A percentile compares a stretch with the other conserved stretches of the same genome.
Conservation (phyloP, 2,888 invertebrate genomes). For the Lochmaea crataegi region DNA sequence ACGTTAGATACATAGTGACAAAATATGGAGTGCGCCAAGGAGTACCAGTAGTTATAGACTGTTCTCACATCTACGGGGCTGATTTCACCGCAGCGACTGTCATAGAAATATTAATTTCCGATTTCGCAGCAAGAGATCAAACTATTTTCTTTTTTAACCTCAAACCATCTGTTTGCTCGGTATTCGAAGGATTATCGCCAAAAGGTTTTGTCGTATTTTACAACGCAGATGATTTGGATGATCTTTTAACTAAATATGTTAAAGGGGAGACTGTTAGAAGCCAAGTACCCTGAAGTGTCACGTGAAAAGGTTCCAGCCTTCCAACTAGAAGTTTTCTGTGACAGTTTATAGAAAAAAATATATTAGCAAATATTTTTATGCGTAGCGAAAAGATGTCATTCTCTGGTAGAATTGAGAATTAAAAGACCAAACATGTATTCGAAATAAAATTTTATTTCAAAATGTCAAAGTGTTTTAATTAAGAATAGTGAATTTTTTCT, state of each 20-base stretch:
- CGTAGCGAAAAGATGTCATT: no score
- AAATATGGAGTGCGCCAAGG: constrained; percentile 79
- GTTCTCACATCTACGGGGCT: constrained; percentile 88
- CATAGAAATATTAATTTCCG: constrained; percentile 78
- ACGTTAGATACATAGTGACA: constrained; percentile 85
- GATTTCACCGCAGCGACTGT: constrained; percentile 89
- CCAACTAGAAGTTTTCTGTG: background rate
- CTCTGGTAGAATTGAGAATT: no score
- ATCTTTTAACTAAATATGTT: constrained; percentile 66
- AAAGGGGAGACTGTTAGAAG: constrained; percentile 21
- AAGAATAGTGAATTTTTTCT: no score
- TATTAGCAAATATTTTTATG: background rate
- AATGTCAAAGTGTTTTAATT: no score
- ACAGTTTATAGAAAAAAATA: no score
- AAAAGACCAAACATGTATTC: no score
- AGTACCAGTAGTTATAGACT: constrained; percentile 86
- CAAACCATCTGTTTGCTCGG: constrained; percentile 85
- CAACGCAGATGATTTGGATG: constrained; percentile 79
- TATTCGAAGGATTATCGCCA: constrained; percentile 83
- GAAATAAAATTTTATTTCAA: no score
- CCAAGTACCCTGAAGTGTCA: background rate
- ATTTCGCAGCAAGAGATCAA: constrained; percentile 79
- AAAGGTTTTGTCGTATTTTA: constrained; percentile 82
- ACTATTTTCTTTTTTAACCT: constrained; percentile 85
- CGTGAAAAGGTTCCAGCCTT: background rate